Evolutionary conservation across 2,888 invertebrate genomes (phyloP), one percentile per base, ranked within the genome.

Genomic region (Galerucella calmariensis): DNA sequence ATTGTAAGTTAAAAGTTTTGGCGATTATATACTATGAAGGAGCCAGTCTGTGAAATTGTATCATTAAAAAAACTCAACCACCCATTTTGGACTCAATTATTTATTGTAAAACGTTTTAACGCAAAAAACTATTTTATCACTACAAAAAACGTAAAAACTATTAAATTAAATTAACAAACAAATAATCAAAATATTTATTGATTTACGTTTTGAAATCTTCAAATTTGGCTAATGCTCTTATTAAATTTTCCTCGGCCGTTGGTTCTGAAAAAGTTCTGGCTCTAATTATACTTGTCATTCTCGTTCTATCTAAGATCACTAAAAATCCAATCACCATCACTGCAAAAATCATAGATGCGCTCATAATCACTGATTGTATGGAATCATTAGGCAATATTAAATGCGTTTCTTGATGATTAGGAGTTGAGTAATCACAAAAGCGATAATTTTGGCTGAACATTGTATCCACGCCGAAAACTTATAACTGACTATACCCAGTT

Each of bases 251-350:
- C 46, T 75, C 77, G 0, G 68, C 51, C 11, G 74, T 75, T 11
- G 69, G 65, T 67, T 73, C 69, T 4, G 58, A 16, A 44, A 56
- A 70, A 6, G 35, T 69, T 67, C 84, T 78, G 11, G 84, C 82
- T 56, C 81, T 63, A n/a, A 84, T 78, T 35, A 84, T 79, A 27
- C 79, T 83, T 0, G 84, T 83, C 41, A 81, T 68, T 72, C 83
- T 78, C 10, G 80, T 76, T 41, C 83, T 76, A 46, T 82, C 82
- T 48, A 84, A 56, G 20, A 83, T 74, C 70, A 84, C 51, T 61
- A 84, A 67, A 67, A 84, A 79, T 48, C 82, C 83, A 53, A 84
- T 76, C 62, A 84, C 79, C 51, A 83, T 66, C 59, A 83, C 77
- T 6, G 82, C 81, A 41, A 84, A 79, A 10, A 84, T 72, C 67